Evolutionary conservation across 2,113 vertebrate species (phyloP).

Genomic region (Lepidothrix coronata): DNA sequence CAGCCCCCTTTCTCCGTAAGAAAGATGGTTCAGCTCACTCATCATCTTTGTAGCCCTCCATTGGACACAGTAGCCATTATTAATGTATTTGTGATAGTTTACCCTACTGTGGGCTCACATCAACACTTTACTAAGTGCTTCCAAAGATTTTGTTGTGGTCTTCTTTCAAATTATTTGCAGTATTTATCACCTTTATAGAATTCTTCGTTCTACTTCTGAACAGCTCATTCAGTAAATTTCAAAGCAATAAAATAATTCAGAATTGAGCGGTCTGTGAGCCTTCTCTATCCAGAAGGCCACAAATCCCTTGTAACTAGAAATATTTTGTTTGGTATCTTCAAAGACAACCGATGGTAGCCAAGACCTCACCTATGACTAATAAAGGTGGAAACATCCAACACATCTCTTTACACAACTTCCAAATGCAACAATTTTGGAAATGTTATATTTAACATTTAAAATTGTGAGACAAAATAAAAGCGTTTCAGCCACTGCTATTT

Average conservation of each 20-base stretch:
- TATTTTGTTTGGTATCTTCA: neutral
- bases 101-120: neutral
- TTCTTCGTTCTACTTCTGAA: neutral
- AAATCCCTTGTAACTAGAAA: neutral
- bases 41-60: rapidly evolving
- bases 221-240: neutral
- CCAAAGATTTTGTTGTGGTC: neutral
- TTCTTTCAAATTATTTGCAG: neutral
- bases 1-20: rapidly evolving
- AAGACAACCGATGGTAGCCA: neutral
- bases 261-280: neutral
- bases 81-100: neutral
- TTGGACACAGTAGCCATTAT: neutral
- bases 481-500: neutral
- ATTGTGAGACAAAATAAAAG: neutral
- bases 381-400: neutral
- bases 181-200: neutral
- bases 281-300: neutral
- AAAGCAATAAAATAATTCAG: neutral
- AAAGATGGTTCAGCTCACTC: neutral
- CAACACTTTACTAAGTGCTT: neutral
- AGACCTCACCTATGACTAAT: neutral
- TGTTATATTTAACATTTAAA: neutral
- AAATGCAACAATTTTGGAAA: neutral
- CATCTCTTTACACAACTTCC: neutral